Evolutionary conservation across 2,113 vertebrate genomes (phyloP).

Genomic region (Dunckerocampus dactyliophorus): DNA sequence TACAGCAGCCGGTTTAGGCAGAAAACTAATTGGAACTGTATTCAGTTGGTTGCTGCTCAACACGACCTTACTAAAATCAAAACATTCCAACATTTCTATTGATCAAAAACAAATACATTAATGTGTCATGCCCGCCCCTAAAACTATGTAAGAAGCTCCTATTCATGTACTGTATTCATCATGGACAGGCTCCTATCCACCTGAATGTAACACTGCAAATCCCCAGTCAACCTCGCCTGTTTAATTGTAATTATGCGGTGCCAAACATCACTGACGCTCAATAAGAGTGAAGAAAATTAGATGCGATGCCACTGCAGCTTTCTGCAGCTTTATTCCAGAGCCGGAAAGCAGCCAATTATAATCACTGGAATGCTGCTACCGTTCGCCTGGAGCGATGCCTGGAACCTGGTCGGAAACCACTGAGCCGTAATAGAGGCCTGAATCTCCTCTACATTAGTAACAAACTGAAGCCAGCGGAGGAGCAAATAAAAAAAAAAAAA

Average conservation of each 20-base stretch:
- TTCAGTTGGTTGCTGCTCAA: too few relatives aligned
- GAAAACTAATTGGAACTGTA: too few relatives aligned
- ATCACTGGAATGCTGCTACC: slow-evolving; percentile 55
- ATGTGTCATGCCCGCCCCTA: too few relatives aligned
- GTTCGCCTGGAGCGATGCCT: slow-evolving; percentile 60
- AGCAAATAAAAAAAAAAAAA: slow-evolving; percentile 41
- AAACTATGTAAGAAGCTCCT: neutral
- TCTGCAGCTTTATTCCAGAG: slow-evolving; percentile 52
- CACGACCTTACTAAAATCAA: too few relatives aligned
- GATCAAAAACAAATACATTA: slow-evolving; percentile 1
- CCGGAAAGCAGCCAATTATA: slow-evolving; percentile 67
- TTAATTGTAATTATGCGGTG: slow-evolving; percentile 49
- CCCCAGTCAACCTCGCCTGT: slow-evolving; percentile 22
- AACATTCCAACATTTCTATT: too few relatives aligned
- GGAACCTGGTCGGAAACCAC: slow-evolving; percentile 50
- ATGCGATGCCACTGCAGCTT: slow-evolving; percentile 39
- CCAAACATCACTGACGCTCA: slow-evolving; percentile 53
- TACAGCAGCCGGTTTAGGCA: too few relatives aligned
- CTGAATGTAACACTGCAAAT: slow-evolving; percentile 11
- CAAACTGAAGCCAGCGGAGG: slow-evolving; percentile 37
- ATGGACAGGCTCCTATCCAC: neutral
- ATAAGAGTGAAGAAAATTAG: slow-evolving; percentile 66
- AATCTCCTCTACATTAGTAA: slow-evolving; percentile 55
- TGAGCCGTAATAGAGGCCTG: slow-evolving; percentile 50
- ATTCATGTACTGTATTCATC: slow-evolving; percentile 4